phyloP scores from a whole-genome alignment of 2,888 invertebrate genomes.

The Halictus quadricinctus region DNA sequence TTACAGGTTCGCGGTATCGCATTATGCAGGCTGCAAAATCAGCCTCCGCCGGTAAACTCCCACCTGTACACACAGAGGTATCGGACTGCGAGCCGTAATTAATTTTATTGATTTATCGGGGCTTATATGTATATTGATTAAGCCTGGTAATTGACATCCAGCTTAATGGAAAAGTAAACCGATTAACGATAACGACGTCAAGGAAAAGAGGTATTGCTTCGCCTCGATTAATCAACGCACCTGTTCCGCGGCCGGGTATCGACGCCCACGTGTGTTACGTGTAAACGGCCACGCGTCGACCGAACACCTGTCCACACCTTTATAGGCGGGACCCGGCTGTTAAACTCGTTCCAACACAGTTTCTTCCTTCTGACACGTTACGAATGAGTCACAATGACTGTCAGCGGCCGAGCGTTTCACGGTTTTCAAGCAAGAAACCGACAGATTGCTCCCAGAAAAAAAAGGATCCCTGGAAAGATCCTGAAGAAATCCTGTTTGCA shows the following conservation, averaged over 20 bases:
- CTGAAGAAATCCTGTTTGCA: not conserved
- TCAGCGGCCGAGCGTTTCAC: not conserved
- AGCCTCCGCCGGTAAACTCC: not conserved
- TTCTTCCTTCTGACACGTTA: constrained; percentile 15
- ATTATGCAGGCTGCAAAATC: constrained; percentile 33
- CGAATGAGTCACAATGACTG: constrained; percentile 30
- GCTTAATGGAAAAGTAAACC: constrained; percentile 60
- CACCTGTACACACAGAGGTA: constrained; percentile 45
- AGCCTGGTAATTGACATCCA: constrained; percentile 60
- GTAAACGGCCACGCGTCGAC: constrained; percentile 43
- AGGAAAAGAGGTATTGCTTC: constrained; percentile 68
- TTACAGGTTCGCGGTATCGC: not conserved
- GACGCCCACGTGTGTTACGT: constrained; percentile 51
- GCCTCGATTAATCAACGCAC: constrained; percentile 70
- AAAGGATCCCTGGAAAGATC: not conserved
- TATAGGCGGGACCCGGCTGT: constrained; percentile 24
- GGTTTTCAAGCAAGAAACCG: constrained; percentile 10
- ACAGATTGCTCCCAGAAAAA: not conserved
- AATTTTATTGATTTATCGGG: constrained; percentile 59
- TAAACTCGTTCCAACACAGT: constrained; percentile 39
- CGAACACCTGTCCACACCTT: constrained; percentile 55
- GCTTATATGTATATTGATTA: constrained; percentile 54
- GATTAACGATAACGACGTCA: constrained; percentile 61
- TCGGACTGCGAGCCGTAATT: constrained; percentile 47
- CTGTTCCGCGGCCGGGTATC: constrained; percentile 59